phyloP scores from a whole-genome alignment of 2,113 vertebrate species.

The Pimephales promelas region DNA sequence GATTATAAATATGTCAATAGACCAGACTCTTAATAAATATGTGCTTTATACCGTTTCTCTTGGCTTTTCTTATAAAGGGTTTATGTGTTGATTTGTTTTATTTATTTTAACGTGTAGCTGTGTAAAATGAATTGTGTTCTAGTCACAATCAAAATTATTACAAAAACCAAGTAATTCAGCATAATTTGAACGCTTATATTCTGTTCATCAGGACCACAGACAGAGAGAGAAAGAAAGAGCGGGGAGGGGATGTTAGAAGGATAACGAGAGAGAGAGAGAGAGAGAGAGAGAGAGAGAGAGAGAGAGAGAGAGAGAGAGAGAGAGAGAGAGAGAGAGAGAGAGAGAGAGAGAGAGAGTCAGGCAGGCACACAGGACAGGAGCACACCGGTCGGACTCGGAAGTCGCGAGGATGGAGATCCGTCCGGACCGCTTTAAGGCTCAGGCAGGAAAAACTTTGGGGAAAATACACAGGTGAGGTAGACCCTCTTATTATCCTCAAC shows the following conservation, averaged over 20 bases:
- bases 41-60: neutral
- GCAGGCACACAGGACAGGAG: slow-evolving; percentile 66
- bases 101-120: neutral
- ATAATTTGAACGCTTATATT: no score
- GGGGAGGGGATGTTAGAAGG: neutral
- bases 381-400: slow-evolving; percentile 73
- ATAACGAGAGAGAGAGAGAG: slow-evolving; percentile 21
- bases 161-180: no score
- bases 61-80: no score
- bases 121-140: neutral
- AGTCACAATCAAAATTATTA: no score
- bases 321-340: slow-evolving; percentile 49
- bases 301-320: slow-evolving; percentile 39
- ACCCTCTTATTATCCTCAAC: neutral
- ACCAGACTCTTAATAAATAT: neutral
- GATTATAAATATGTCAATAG: neutral
- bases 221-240: slow-evolving; percentile 8
- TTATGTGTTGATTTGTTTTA: neutral
- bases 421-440: slow-evolving; percentile 80
- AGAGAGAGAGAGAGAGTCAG: slow-evolving; percentile 41
- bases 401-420: slow-evolving; percentile 80
- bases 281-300: slow-evolving; percentile 30
- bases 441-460: slow-evolving; percentile 76
- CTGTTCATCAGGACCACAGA: slow-evolving; percentile 16
- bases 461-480: slow-evolving; percentile 77